Evolutionary conservation across 1,140 invertebrate species (phyloP).

Genomic region (Danaus melanippus): DNA sequence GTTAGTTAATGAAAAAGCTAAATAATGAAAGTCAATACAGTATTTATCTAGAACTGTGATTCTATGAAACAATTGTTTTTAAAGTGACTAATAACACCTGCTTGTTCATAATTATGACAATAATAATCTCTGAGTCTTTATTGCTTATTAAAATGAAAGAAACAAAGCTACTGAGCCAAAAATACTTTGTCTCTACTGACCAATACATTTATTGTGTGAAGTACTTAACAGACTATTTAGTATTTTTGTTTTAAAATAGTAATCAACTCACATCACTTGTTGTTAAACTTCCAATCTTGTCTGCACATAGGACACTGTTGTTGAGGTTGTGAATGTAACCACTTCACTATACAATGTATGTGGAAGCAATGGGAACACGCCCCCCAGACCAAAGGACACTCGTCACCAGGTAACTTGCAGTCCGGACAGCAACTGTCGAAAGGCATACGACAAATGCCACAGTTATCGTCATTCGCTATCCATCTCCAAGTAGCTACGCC

Average conservation of each 20-base stretch:
- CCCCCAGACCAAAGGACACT: slow-evolving; percentile 98
- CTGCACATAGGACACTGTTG: slow-evolving; percentile 99
- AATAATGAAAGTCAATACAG: too few relatives aligned
- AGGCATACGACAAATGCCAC: slow-evolving; percentile 98
- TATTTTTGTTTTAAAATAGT: slow-evolving; percentile 4
- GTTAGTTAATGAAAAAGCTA: too few relatives aligned
- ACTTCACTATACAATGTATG: slow-evolving; percentile 99
- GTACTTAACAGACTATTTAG: neutral
- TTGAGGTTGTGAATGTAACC: slow-evolving; percentile 97
- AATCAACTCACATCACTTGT: slow-evolving; percentile 69
- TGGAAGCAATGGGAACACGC: slow-evolving; percentile 99
- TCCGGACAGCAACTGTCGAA: slow-evolving; percentile 99
- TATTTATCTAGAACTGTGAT: too few relatives aligned
- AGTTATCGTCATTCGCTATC: slow-evolving; percentile 99
- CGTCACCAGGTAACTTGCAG: slow-evolving; percentile 98
- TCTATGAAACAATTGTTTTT: too few relatives aligned
- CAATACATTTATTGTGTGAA: too few relatives aligned
- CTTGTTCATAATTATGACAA: too few relatives aligned
- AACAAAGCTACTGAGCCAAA: too few relatives aligned
- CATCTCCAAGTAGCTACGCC: slow-evolving; percentile 98
- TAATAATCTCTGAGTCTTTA: too few relatives aligned
- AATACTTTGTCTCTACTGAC: too few relatives aligned
- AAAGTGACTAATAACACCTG: too few relatives aligned
- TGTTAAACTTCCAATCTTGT: slow-evolving; percentile 99
- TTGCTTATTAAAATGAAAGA: too few relatives aligned